phyloP scores from a whole-genome alignment of 2,888 invertebrate species.

The Pterostichus madidus region DNA sequence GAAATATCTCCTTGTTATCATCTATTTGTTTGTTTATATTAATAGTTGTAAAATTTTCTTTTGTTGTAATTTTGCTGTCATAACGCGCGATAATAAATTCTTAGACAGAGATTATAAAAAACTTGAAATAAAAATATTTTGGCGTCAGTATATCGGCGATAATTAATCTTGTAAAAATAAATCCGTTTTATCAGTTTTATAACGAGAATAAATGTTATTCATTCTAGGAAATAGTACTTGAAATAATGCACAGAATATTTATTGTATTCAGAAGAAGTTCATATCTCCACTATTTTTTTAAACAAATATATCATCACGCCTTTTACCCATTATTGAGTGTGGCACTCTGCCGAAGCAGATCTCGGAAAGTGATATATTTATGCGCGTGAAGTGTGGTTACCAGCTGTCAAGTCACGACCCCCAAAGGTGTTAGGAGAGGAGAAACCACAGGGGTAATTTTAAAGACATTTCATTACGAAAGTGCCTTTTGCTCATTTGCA shows the following conservation, averaged over 20 bases:
- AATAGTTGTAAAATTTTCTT: background rate
- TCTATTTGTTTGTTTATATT: constrained; percentile 1
- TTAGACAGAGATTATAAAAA: constrained; percentile 4
- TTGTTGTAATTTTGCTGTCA: background rate
- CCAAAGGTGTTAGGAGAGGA: no score
- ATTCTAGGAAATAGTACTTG: constrained; percentile 36
- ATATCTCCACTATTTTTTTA: background rate
- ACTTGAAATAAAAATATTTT: constrained; percentile 6
- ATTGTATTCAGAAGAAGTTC: constrained; percentile 23
- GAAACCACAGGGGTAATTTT: no score
- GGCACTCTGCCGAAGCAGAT: no score
- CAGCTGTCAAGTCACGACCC: no score
- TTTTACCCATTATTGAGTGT: no score
- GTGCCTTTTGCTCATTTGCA: no score
- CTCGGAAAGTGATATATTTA: no score
- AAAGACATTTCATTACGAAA: no score
- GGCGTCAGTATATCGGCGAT: constrained; percentile 21
- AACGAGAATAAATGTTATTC: constrained; percentile 38
- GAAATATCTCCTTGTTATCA: background rate
- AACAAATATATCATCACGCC: no score
- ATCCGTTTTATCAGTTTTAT: constrained; percentile 32
- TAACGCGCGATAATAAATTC: background rate
- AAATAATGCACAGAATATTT: constrained; percentile 37
- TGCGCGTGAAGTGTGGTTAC: no score
- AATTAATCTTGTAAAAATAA: constrained; percentile 53